Conservation (phyloP, 2,113 vertebrate species). For the Cairina moschata region DNA sequence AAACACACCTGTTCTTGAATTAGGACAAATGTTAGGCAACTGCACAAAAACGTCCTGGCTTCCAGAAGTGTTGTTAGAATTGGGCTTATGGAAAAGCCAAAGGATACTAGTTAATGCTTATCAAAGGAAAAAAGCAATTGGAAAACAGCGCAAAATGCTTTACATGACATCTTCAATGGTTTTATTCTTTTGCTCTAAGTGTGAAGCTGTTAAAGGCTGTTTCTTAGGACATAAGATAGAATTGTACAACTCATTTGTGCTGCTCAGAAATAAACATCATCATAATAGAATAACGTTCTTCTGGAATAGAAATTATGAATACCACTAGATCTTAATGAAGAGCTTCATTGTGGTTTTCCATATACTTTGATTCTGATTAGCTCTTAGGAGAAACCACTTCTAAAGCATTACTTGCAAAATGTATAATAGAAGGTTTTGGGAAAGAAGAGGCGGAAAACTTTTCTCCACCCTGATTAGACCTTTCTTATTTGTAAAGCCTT, state of each 20-base stretch:
- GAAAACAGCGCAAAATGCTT: background rate
- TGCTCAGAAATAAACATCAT: background rate
- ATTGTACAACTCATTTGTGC: background rate
- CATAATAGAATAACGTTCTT: background rate
- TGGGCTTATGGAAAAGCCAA: background rate
- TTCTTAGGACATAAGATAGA: background rate
- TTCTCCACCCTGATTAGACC: background rate
- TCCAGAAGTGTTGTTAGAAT: background rate
- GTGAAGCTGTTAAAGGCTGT: background rate
- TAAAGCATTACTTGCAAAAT: background rate
- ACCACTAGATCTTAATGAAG: background rate
- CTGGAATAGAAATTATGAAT: background rate
- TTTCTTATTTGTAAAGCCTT: background rate
- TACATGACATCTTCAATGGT: rapidly evolving
- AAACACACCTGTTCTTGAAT: background rate
- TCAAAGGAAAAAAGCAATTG: background rate
- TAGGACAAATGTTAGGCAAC: background rate
- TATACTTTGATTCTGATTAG: background rate
- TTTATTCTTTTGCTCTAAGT: background rate
- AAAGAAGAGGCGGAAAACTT: background rate
- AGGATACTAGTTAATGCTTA: background rate
- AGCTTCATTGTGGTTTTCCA: background rate
- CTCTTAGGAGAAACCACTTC: background rate
- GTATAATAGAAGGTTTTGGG: background rate
- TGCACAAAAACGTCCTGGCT: background rate